A percentile compares a stretch with the other conserved stretches of the same genome.
Evolutionary conservation across 2,113 vertebrate genomes (phyloP).

Genomic region (Mohoua ochrocephala): DNA sequence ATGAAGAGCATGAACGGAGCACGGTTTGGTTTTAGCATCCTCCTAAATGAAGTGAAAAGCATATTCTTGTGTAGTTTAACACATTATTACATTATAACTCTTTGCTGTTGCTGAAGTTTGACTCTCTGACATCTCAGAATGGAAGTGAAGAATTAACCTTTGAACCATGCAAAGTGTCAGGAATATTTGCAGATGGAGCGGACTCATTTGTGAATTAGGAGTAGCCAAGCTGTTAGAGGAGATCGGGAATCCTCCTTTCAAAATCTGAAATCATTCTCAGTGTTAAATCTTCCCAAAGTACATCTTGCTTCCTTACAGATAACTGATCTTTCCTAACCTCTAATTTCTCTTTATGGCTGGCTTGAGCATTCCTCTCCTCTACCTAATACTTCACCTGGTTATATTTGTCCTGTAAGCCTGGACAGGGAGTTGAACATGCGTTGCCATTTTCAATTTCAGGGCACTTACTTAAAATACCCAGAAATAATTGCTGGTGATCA

Average conservation of each 20-base stretch:
- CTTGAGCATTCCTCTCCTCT: neutral
- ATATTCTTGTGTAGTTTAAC: neutral
- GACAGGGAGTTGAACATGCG: neutral
- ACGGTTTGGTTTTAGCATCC: neutral
- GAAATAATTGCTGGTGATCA: neutral
- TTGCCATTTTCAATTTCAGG: neutral
- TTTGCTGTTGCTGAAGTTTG: neutral
- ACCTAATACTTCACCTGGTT: neutral
- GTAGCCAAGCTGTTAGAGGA: neutral
- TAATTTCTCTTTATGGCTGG: neutral
- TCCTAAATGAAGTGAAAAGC: neutral
- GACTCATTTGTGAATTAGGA: neutral
- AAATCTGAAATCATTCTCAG: neutral
- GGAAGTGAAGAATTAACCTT: neutral
- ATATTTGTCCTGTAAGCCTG: neutral
- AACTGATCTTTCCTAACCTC: neutral
- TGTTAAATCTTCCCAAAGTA: neutral
- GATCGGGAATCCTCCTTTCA: neutral
- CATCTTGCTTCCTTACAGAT: neutral
- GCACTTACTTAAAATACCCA: neutral
- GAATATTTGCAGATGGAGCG: neutral
- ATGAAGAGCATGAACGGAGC: accelerated
- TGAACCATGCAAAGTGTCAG: neutral
- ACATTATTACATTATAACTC: neutral
- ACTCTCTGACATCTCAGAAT: neutral